These are phyloP conservation scores for Lonchura striata DNA, from an alignment of 2,113 vertebrate species.

Conservation along the genomic window DNA sequence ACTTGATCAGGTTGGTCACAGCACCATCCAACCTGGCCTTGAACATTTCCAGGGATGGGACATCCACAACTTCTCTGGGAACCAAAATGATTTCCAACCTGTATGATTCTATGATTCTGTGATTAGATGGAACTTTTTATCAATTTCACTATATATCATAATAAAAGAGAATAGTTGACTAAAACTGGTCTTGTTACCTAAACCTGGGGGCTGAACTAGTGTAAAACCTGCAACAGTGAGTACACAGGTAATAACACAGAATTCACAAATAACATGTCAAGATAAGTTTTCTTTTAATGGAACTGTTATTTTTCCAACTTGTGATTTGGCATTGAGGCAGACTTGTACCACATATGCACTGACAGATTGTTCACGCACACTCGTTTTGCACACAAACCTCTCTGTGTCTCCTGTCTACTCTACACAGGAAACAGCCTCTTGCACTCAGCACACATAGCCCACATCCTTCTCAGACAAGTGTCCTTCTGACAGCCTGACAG, in stretches of 20 bases:
- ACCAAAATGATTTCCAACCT: neutral
- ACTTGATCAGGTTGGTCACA: neutral
- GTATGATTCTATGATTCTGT: neutral
- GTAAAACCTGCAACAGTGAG: neutral
- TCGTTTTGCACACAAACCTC: neutral
- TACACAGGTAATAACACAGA: neutral
- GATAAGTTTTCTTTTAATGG: neutral
- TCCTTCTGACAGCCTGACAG: neutral
- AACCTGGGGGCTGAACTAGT: neutral
- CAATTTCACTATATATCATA: neutral
- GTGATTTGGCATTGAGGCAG: neutral
- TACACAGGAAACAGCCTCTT: neutral
- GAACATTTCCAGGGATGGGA: neutral
- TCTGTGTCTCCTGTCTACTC: neutral
- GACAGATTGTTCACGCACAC: fast-evolving
- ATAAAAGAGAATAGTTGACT: neutral
- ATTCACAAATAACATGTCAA: fast-evolving
- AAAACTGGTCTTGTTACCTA: neutral
- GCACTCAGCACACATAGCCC: neutral
- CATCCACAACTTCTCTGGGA: neutral
- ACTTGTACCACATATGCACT: neutral
- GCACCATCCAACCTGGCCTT: neutral
- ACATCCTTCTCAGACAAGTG: neutral
- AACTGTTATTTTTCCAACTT: neutral
- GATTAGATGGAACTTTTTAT: neutral